Evolutionary conservation across 2,797 vertebrate species (phyloP).

Genomic region (Diplodus puntazzo): DNA sequence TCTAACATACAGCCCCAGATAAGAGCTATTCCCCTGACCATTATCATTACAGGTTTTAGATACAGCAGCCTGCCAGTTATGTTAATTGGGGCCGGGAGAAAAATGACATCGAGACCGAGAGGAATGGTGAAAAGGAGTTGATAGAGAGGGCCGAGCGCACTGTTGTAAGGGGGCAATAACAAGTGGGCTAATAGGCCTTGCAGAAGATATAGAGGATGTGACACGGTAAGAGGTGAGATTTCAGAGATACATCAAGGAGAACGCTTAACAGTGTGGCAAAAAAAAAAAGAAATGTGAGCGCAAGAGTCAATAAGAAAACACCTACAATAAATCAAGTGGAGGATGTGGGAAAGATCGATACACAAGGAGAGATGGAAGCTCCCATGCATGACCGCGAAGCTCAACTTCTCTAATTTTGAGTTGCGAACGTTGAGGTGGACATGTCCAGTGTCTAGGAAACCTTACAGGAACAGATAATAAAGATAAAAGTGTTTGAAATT

Average conservation of each 20-base stretch:
- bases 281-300: slow-evolving; percentile 6
- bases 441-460: neutral
- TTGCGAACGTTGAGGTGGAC: neutral
- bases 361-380: neutral
- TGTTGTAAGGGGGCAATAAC: slow-evolving; percentile 34
- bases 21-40: slow-evolving; percentile 64
- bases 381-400: too few relatives aligned
- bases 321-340: slow-evolving; percentile 42
- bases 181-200: slow-evolving; percentile 41
- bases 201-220: slow-evolving; percentile 44
- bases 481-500: neutral
- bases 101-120: slow-evolving; percentile 58
- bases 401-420: slow-evolving; percentile 1
- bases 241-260: slow-evolving; percentile 17
- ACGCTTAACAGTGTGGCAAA: slow-evolving; percentile 19
- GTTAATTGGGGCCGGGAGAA: slow-evolving; percentile 64
- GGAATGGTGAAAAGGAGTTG: slow-evolving; percentile 41
- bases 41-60: slow-evolving; percentile 70
- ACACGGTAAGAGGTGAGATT: slow-evolving; percentile 40
- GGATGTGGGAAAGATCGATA: slow-evolving; percentile 30
- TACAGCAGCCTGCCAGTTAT: slow-evolving; percentile 54
- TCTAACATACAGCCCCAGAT: slow-evolving; percentile 56
- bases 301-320: slow-evolving; percentile 25
- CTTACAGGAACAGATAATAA: neutral
- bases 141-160: slow-evolving; percentile 45